Conservation (phyloP, 2,113 vertebrate genomes). For the Maccullochella peelii region DNA sequence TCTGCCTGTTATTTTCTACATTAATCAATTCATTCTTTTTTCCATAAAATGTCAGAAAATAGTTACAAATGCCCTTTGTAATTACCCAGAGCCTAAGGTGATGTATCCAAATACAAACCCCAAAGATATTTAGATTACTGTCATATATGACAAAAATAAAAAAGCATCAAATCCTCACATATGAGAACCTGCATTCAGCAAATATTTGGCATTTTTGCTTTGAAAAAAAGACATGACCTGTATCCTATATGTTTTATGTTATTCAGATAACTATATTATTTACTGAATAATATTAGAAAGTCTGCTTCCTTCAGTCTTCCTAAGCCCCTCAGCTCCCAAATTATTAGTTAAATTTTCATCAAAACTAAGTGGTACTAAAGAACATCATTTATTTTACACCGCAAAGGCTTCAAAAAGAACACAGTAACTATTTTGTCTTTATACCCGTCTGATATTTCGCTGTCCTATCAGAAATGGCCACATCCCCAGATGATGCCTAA, state of each 20-base stretch:
- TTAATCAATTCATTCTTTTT: not conserved
- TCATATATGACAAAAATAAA: not conserved
- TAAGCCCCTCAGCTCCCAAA: not conserved
- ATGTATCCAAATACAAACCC: not conserved
- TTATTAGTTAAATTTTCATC: not conserved
- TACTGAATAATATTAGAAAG: not conserved
- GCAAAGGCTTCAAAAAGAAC: not conserved
- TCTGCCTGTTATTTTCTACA: not conserved
- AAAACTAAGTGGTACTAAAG: not conserved
- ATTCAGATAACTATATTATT: not conserved
- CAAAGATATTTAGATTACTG: not conserved
- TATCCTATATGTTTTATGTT: not conserved
- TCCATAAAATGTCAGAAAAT: not conserved
- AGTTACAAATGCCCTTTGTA: not conserved
- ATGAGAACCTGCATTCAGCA: not conserved
- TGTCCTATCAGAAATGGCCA: constrained; percentile 38
- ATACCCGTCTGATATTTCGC: constrained; percentile 37
- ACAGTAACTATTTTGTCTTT: constrained; percentile 34
- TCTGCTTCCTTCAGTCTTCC: not conserved
- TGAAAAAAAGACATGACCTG: not conserved
- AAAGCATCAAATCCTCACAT: not conserved
- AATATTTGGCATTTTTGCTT: not conserved
- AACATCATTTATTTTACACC: not conserved
- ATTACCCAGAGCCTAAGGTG: not conserved
- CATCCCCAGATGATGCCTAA: constrained; percentile 54